phyloP scores from a whole-genome alignment of 2,888 invertebrate genomes.

The Psylliodes chrysocephalus region DNA sequence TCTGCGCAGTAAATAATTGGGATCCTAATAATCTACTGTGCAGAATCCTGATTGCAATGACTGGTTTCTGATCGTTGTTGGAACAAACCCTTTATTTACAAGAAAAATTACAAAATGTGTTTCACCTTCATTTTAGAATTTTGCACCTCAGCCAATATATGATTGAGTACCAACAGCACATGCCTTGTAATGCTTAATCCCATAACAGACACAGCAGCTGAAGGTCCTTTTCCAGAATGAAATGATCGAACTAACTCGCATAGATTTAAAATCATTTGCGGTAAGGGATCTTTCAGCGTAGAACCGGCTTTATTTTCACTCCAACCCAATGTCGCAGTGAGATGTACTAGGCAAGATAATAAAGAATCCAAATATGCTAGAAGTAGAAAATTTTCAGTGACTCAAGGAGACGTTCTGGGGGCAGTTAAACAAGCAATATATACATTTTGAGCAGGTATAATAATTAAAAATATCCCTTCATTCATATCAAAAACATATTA shows the following conservation, averaged over 20 bases:
- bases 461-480: too few relatives aligned
- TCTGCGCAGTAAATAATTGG: too few relatives aligned
- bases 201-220: slow-evolving; percentile 68
- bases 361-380: slow-evolving; percentile 67
- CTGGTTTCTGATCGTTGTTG: too few relatives aligned
- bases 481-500: too few relatives aligned
- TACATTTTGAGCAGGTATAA: background rate
- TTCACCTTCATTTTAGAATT: slow-evolving; percentile 62
- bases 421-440: background rate
- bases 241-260: slow-evolving; percentile 67
- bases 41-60: too few relatives aligned
- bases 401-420: background rate
- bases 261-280: slow-evolving; percentile 62
- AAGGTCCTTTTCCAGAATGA: slow-evolving; percentile 64
- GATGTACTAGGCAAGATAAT: slow-evolving; percentile 65
- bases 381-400: slow-evolving; percentile 24
- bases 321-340: slow-evolving; percentile 66
- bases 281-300: slow-evolving; percentile 54
- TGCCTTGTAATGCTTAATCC: slow-evolving; percentile 68
- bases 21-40: too few relatives aligned
- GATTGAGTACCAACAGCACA: slow-evolving; percentile 67
- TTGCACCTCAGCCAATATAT: slow-evolving; percentile 66
- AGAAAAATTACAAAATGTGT: background rate
- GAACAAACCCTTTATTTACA: too few relatives aligned
- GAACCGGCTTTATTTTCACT: slow-evolving; percentile 55